These are phyloP conservation scores for Ascidia mentula DNA, from an alignment of 23 tunicate genomes.

Conservation along the genomic window DNA sequence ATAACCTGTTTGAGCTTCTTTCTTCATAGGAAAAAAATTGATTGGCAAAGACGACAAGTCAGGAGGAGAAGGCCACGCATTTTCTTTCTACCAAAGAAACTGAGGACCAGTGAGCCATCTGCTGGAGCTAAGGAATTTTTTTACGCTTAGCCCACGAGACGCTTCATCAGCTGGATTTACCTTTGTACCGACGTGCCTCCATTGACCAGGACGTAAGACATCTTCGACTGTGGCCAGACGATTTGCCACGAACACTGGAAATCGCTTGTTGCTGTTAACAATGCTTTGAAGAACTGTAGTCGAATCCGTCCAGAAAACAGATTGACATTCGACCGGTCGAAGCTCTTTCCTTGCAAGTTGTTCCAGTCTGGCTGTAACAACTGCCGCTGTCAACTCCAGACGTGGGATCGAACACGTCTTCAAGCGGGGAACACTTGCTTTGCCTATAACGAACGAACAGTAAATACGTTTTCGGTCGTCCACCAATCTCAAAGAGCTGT, in stretches of 20 bases:
- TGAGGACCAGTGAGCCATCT: neutral
- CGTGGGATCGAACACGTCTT: slow-evolving; percentile 29
- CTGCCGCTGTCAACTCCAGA: slow-evolving; percentile 31
- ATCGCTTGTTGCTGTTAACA: slow-evolving; percentile 13
- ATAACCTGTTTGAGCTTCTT: neutral
- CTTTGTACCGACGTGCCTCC: neutral
- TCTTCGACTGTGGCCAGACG: neutral
- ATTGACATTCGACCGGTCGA: neutral
- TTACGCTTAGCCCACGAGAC: neutral
- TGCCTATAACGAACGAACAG: slow-evolving; percentile 30
- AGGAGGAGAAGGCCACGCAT: neutral
- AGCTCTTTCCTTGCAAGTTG: slow-evolving; percentile 19
- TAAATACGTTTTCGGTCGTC: neutral
- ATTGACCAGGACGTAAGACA: neutral
- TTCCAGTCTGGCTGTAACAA: slow-evolving; percentile 18
- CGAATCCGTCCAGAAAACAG: slow-evolving; percentile 35
- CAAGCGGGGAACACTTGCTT: slow-evolving; percentile 31
- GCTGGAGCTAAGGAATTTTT: neutral
- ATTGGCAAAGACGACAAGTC: neutral
- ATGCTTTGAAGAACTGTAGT: slow-evolving; percentile 25
- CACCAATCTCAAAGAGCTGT: slow-evolving; percentile 5
- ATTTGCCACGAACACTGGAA: slow-evolving; percentile 35
- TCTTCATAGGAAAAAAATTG: neutral
- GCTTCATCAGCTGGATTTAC: neutral
- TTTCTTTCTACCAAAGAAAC: slow-evolving; percentile 8